phyloP scores from a whole-genome alignment of 2,888 invertebrate genomes.

The Dicyrtomina minuta region DNA sequence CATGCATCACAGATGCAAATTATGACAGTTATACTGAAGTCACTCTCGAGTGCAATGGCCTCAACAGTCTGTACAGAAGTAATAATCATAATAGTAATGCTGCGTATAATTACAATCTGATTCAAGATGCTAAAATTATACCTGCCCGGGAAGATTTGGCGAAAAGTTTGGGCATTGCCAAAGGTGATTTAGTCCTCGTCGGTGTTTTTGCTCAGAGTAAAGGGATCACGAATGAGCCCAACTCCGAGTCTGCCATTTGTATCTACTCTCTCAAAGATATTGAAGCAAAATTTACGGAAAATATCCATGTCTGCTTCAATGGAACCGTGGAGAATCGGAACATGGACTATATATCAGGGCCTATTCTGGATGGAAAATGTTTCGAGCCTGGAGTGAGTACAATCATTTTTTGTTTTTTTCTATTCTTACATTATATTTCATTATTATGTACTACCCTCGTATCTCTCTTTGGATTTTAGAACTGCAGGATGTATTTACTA shows the following conservation, averaged over 20 bases:
- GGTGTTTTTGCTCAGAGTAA: conserved; percentile 87
- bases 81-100: conserved; percentile 55
- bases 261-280: conserved; percentile 87
- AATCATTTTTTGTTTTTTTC: conserved; percentile 37
- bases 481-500: background rate
- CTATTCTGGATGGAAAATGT: conserved; percentile 87
- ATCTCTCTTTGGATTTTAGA: background rate
- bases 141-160: conserved; percentile 80
- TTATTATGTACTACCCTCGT: background rate
- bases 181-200: conserved; percentile 78
- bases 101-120: conserved; percentile 75
- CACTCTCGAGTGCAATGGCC: conserved; percentile 79
- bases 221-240: conserved; percentile 81
- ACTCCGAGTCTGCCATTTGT: conserved; percentile 84
- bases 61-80: conserved; percentile 64
- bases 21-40: conserved; percentile 98
- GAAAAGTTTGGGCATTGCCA: conserved; percentile 75
- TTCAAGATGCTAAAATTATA: conserved; percentile 89
- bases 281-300: conserved; percentile 90
- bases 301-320: conserved; percentile 96
- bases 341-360: conserved; percentile 87
- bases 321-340: conserved; percentile 89
- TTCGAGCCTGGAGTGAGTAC: conserved; percentile 73
- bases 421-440: background rate
- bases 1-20: conserved; percentile 91